These are phyloP conservation scores for Orientallactaga bullata DNA, from an alignment of 2,113 vertebrate species.

Conservation along the genomic window DNA sequence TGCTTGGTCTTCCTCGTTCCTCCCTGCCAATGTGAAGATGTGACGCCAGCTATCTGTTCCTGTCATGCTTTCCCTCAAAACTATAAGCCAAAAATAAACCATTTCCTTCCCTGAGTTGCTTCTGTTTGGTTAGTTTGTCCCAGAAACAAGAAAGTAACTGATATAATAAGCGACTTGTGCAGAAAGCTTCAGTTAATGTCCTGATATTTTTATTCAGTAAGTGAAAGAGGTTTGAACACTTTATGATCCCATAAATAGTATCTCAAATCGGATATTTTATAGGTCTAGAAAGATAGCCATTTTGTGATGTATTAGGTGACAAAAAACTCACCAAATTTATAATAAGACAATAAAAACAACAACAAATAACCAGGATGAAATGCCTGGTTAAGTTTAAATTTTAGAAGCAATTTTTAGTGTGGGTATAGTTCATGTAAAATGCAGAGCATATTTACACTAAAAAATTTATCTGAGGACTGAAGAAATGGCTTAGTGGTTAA, in stretches of 20 bases:
- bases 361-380: background rate
- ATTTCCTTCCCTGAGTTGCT: no score
- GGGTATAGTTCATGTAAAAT: background rate
- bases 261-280: background rate
- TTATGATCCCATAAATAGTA: conserved; percentile 11
- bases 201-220: conserved; percentile 11
- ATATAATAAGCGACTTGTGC: background rate
- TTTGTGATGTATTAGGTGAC: background rate
- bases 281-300: background rate
- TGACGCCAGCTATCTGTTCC: no score
- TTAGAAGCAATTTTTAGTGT: conserved; percentile 1
- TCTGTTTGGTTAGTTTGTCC: no score
- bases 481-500: no score
- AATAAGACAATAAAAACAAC: background rate
- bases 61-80: no score
- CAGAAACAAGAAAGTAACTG: no score
- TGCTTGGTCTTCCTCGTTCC: background rate
- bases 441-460: background rate
- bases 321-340: conserved; percentile 1
- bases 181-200: background rate
- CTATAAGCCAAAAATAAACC: no score
- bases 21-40: no score
- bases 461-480: background rate
- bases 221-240: conserved; percentile 21
- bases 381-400: background rate